Evolutionary conservation across 2,888 invertebrate species (phyloP).

Genomic region (Lasius platythorax): DNA sequence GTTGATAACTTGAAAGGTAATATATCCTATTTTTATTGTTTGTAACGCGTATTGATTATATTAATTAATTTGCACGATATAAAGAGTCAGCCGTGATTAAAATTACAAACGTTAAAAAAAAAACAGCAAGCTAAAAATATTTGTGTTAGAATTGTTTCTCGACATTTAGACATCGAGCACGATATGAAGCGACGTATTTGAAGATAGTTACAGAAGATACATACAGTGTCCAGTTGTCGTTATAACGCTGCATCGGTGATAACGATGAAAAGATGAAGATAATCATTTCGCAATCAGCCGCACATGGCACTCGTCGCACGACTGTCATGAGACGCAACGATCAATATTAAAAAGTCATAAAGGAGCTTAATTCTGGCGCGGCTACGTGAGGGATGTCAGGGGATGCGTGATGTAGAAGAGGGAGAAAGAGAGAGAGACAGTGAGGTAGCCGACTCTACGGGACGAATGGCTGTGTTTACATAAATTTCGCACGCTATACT

Average conservation of each 20-base stretch:
- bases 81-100: neutral
- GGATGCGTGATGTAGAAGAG: conserved; percentile 24
- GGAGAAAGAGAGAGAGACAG: neutral
- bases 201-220: neutral
- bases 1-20: neutral
- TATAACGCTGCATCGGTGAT: neutral
- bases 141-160: neutral
- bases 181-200: neutral
- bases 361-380: conserved; percentile 12
- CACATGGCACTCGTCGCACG: conserved; percentile 31
- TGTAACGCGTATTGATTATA: neutral
- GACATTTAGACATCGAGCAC: neutral
- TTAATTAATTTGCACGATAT: neutral
- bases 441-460: conserved; percentile 14
- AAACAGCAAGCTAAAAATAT: neutral
- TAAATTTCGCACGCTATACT: conserved; percentile 73
- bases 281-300: conserved; percentile 48
- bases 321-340: neutral
- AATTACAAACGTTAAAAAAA: neutral
- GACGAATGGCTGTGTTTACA: conserved; percentile 66
- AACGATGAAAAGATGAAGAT: conserved; percentile 24
- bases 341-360: conserved; percentile 51
- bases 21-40: neutral
- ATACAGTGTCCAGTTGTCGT: neutral
- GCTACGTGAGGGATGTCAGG: conserved; percentile 25